These are phyloP conservation scores for Listronotus bonariensis DNA, from an alignment of 1,140 invertebrate species.

Conservation along the genomic window DNA sequence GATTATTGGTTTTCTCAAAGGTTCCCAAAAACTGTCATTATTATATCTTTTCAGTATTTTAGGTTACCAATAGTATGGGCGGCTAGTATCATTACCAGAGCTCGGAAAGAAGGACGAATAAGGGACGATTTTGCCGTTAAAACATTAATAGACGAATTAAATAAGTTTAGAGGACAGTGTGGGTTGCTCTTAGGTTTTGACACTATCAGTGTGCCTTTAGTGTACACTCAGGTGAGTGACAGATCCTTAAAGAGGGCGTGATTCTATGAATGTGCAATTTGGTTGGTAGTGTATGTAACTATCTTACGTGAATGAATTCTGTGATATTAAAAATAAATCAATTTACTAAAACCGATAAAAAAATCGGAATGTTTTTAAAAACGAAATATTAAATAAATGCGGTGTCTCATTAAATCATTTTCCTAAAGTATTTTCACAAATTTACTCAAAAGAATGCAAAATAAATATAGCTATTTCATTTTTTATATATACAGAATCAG, in stretches of 20 bases:
- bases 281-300: too few species aligned
- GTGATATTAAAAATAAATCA: too few species aligned
- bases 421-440: too few species aligned
- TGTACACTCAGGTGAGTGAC: slow-evolving; percentile 82
- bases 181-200: slow-evolving; percentile 84
- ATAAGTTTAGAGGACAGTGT: slow-evolving; percentile 84
- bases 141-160: slow-evolving; percentile 86
- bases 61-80: slow-evolving; percentile 92
- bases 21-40: background rate
- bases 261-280: background rate
- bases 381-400: too few species aligned
- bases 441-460: too few species aligned
- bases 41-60: slow-evolving; percentile 12
- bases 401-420: too few species aligned
- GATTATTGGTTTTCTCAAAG: slow-evolving; percentile 6
- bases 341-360: too few species aligned
- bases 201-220: slow-evolving; percentile 88
- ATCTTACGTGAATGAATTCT: too few species aligned
- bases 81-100: slow-evolving; percentile 82
- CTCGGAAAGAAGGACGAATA: slow-evolving; percentile 87
- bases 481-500: too few species aligned
- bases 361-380: too few species aligned
- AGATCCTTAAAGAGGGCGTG: background rate
- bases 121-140: slow-evolving; percentile 92
- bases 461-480: too few species aligned